A percentile compares a stretch with the other conserved stretches of the same genome.
Evolutionary conservation across 2,888 invertebrate genomes (phyloP).

Genomic region (Diadegma fenestrale): DNA sequence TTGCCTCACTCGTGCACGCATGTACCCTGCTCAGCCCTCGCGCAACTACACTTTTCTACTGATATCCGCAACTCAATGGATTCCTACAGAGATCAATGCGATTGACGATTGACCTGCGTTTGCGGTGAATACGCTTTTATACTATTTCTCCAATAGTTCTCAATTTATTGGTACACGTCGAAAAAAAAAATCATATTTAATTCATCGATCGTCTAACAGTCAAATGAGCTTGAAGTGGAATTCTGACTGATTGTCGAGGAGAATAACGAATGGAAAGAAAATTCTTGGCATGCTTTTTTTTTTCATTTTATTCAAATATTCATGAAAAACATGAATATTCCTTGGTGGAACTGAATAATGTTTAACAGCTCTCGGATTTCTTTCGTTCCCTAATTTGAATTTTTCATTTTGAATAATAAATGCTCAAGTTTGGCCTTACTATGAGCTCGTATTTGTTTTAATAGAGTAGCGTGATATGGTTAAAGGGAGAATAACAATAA

Average conservation of each 20-base stretch:
- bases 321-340: background rate
- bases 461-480: slow-evolving; percentile 20
- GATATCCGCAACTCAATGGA: background rate
- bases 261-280: background rate
- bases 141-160: background rate
- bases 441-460: slow-evolving; percentile 43
- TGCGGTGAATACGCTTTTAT: background rate
- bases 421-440: background rate
- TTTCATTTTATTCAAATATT: background rate
- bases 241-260: background rate
- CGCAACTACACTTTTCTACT: background rate
- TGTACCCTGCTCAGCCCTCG: background rate
- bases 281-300: background rate
- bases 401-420: slow-evolving; percentile 17
- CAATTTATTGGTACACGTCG: background rate
- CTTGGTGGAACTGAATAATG: background rate
- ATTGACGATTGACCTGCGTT: background rate
- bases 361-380: background rate
- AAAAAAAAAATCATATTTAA: background rate
- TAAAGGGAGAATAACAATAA: slow-evolving; percentile 32
- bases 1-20: background rate
- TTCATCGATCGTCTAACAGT: background rate
- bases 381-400: background rate
- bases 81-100: background rate
- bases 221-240: no score